These are phyloP conservation scores for Dipodomys spectabilis DNA, from an alignment of 2,113 vertebrate species.

Conservation along the genomic window DNA sequence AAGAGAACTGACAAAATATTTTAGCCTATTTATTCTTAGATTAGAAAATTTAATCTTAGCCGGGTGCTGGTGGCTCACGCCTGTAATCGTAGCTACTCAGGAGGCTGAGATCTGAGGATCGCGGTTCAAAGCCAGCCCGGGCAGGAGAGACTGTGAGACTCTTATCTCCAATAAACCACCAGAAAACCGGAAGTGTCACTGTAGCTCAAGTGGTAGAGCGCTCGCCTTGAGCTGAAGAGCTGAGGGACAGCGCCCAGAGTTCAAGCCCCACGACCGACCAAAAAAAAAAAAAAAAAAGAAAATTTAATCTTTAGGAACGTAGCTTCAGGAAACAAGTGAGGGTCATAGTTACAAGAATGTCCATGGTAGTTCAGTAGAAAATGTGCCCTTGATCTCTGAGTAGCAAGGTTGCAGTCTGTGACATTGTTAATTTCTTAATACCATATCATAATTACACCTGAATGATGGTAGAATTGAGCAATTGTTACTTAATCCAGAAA, in stretches of 20 bases:
- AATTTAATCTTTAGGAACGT: neutral
- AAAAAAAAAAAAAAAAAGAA: too few relatives aligned
- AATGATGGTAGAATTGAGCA: neutral
- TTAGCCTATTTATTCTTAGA: neutral
- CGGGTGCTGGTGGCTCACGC: too few relatives aligned
- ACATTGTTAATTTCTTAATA: neutral
- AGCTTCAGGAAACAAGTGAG: neutral
- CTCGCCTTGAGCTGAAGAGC: too few relatives aligned
- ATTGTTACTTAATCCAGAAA: neutral
- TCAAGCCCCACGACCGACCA: too few relatives aligned
- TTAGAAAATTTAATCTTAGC: neutral
- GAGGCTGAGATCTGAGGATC: too few relatives aligned
- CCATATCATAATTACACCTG: neutral
- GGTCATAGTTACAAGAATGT: neutral
- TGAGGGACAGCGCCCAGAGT: too few relatives aligned
- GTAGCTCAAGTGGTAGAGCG: too few relatives aligned
- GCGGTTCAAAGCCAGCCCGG: too few relatives aligned
- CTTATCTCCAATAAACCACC: too few relatives aligned
- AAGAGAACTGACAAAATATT: neutral
- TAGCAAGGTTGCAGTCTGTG: neutral
- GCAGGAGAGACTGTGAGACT: too few relatives aligned
- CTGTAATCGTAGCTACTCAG: too few relatives aligned
- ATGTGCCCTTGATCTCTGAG: neutral
- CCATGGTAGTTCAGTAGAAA: neutral
- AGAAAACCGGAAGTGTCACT: too few relatives aligned